A percentile compares a stretch with the other conserved stretches of the same genome.
These are phyloP conservation scores for Nasonia giraulti DNA, from an alignment of 1,140 invertebrate species.

Conservation along the genomic window DNA sequence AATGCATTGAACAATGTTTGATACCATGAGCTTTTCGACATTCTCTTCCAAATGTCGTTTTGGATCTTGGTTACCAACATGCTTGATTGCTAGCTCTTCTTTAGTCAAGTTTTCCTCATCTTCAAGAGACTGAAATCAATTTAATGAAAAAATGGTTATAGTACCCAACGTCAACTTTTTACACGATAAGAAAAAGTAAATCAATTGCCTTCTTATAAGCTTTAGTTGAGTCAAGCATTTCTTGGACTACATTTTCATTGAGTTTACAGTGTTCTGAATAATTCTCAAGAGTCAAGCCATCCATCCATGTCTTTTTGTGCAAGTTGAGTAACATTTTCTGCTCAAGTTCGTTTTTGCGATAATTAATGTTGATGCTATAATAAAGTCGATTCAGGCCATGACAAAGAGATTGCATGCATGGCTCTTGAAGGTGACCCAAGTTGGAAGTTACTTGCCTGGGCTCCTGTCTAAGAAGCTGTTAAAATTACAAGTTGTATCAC, in stretches of 20 bases:
- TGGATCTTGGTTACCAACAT: constrained; percentile 99
- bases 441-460: constrained; percentile 99
- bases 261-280: constrained; percentile 95
- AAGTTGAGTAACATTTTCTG: constrained; percentile 99
- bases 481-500: constrained; percentile 23
- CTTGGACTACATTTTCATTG: constrained; percentile 93
- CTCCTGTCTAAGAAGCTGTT: constrained; percentile 92
- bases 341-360: constrained; percentile 98
- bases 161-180: neutral
- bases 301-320: constrained; percentile 99
- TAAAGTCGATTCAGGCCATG: constrained; percentile 99
- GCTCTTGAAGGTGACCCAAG: constrained; percentile 98
- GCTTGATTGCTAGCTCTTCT: constrained; percentile 99
- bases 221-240: constrained; percentile 98
- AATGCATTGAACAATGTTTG: constrained; percentile 98
- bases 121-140: constrained; percentile 85
- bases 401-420: constrained; percentile 98
- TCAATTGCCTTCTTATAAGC: constrained; percentile 94
- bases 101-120: constrained; percentile 99
- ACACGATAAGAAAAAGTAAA: neutral
- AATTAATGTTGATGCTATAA: constrained; percentile 99
- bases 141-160: constrained; percentile 30
- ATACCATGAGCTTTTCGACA: constrained; percentile 97
- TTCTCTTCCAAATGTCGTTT: constrained; percentile 99
- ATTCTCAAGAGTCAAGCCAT: constrained; percentile 95